Percentiles rank a stretch among this genome's conserved stretches.
Evolutionary conservation across 53 echinoderm and acorn worm genomes (phyloP).

Genomic region (Hippasteria phrygiana): DNA sequence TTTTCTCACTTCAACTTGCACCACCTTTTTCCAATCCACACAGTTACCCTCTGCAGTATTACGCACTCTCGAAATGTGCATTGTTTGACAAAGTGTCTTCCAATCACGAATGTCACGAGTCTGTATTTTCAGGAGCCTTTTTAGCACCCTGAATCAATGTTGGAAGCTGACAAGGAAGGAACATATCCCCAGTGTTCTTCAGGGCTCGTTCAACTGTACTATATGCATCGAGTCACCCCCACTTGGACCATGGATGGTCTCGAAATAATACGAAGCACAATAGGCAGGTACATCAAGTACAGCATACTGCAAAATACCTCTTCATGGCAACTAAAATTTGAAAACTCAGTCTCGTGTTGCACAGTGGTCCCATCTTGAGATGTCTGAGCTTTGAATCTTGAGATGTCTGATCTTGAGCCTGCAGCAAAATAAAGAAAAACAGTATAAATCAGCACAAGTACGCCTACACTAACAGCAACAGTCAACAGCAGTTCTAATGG

Average conservation of each 20-base stretch:
- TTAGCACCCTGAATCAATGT: conserved; percentile 28
- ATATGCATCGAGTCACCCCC: conserved; percentile 9
- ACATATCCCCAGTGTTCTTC: conserved; percentile 44
- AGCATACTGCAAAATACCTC: conserved; percentile 23
- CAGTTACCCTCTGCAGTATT: conserved; percentile 32
- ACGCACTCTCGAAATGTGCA: conserved; percentile 37
- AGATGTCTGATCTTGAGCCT: conserved; percentile 9
- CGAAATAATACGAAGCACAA: conserved; percentile 51
- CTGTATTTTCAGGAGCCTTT: conserved; percentile 40
- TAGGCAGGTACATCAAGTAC: conserved; percentile 22
- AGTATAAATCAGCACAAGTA: background rate
- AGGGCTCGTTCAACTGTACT: conserved; percentile 39
- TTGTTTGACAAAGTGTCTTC: conserved; percentile 59
- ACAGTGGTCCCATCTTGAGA: background rate
- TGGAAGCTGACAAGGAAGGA: conserved; percentile 56
- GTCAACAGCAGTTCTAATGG: too few species aligned
- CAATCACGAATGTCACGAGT: conserved; percentile 63
- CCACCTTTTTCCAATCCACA: conserved; percentile 4
- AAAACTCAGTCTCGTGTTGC: background rate
- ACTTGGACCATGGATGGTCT: conserved; percentile 33
- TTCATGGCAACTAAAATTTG: conserved; percentile 16
- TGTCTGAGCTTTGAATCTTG: background rate
- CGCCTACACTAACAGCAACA: background rate
- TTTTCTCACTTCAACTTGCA: conserved; percentile 17
- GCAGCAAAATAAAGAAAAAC: background rate